Conservation (phyloP, 2,797 vertebrate genomes). For the Threskiornis aethiopicus region DNA sequence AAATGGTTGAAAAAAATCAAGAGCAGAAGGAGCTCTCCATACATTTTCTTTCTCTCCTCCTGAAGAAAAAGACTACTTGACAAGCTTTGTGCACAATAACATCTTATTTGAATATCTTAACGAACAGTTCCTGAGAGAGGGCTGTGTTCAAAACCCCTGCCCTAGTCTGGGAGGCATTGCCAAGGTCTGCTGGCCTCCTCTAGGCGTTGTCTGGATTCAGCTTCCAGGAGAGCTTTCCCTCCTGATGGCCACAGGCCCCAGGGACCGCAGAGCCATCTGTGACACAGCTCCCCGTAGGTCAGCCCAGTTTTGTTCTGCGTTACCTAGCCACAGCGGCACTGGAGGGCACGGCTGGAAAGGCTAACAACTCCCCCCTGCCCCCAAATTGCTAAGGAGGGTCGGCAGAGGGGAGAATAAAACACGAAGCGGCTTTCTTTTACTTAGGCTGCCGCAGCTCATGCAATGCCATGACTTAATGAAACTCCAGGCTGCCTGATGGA, state of each 20-base stretch:
- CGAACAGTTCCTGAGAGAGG: not conserved
- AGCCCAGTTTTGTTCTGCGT: not conserved
- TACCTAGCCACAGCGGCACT: not conserved
- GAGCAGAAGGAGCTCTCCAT: not conserved
- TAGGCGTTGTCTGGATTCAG: not conserved
- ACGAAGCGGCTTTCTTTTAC: not conserved
- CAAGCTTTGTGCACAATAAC: not conserved
- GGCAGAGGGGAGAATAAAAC: not conserved
- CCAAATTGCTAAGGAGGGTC: not conserved
- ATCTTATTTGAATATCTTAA: not conserved
- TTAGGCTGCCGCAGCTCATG: not conserved
- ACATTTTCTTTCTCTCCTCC: not conserved
- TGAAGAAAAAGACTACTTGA: not conserved
- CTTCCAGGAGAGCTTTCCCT: not conserved
- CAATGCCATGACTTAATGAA: not conserved
- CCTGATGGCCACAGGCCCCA: not conserved
- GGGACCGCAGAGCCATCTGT: not conserved
- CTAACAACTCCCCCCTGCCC: not conserved
- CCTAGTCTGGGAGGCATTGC: not conserved
- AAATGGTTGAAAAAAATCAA: not conserved
- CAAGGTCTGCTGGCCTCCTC: not conserved
- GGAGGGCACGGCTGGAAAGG: not conserved
- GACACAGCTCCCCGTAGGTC: not conserved
- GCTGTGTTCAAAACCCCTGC: not conserved
- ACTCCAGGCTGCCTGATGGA: conserved; percentile 2